Conservation (phyloP, 2,113 vertebrate species). For the Arvicanthis niloticus region DNA sequence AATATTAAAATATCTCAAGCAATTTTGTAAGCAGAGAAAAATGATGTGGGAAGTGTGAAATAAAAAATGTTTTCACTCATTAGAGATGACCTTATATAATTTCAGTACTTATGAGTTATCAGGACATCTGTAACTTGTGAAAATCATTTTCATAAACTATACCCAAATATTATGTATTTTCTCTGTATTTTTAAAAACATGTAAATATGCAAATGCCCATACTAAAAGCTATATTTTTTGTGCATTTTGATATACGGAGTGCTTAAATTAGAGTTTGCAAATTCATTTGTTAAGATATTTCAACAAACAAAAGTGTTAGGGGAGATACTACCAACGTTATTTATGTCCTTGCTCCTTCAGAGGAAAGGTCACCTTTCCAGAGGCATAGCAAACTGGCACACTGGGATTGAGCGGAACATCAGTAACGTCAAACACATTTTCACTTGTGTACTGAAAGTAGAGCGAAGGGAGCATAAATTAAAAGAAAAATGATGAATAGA, state of each 20-base stretch:
- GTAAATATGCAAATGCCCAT: constrained; percentile 58
- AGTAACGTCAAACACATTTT: constrained; percentile 32
- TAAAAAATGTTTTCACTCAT: constrained; percentile 78
- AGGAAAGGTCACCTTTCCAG: constrained; percentile 46
- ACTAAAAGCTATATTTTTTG: constrained; percentile 36
- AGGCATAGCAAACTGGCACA: neutral
- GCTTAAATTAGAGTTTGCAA: constrained; percentile 45
- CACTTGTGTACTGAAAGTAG: neutral
- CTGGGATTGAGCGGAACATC: neutral
- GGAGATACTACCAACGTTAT: neutral
- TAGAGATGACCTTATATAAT: constrained; percentile 73
- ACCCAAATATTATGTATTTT: constrained; percentile 70
- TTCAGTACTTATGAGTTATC: constrained; percentile 68
- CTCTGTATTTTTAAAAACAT: constrained; percentile 63
- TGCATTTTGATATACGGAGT: constrained; percentile 10
- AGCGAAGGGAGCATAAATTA: constrained; percentile 6
- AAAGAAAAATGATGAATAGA: constrained; percentile 26
- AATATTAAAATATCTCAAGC: constrained; percentile 56
- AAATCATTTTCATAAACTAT: constrained; percentile 63
- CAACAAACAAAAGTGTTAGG: neutral
- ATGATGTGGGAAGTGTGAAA: constrained; percentile 79
- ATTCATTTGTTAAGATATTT: neutral
- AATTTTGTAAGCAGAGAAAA: constrained; percentile 67
- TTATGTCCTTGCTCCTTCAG: neutral
- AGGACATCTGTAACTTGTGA: constrained; percentile 77